Base-by-base conservation (phyloP, 2,113 vertebrate genomes). In the Hemiprocne comata region DNA sequence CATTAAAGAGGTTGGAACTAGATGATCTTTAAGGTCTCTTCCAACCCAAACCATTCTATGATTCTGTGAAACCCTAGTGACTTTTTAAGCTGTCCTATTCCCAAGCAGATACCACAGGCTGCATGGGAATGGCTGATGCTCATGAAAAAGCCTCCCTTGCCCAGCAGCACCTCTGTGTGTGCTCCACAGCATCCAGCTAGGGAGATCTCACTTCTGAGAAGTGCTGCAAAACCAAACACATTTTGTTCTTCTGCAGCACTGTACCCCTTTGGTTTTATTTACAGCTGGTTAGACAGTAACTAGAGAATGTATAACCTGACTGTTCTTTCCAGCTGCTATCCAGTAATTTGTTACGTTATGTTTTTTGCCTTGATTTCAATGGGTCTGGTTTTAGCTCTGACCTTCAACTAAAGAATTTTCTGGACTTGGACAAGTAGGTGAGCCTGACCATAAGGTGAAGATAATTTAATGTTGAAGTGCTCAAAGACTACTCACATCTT, bases 401-500 rank as follows among this genome's bases (percentile, higher is more conserved):
- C 9, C 36, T 86, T 80, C 65, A 74, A 5, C 26, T 40, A 53
- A 57, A 72, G 44, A 53, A 64, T 90, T 71, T 90, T 80, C 40
- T 31, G 44, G 51, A 80, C 17, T 11, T 9, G 15, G 51, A 44
- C 31, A 20, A 44, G 50, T 34, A 75, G 58, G 36, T 46, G 36
- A 85, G 24, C 12, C n/a, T 74, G 65, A 57, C 33, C 19, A 2
- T 53, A 51, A 85, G 8, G 19, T 57, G n/a, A 73, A 67, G 79
- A 50, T 36, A 9, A 29, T 64, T 71, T 72, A 66, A 74, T 24
- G 48, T 4, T 42, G 20, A 25, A 85, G 40, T 8, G 14, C 28
- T 36, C 5, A 40, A 26, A n/a, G 62, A 33, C 38, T 82, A 98
- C 99, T 98, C 93, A 99, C 99, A 57, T 99, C 99, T 91, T 99